A percentile compares a stretch with the other conserved stretches of the same genome.
These are phyloP conservation scores for Calameuta filiformis DNA, from an alignment of 2,888 invertebrate genomes.

Conservation along the genomic window DNA sequence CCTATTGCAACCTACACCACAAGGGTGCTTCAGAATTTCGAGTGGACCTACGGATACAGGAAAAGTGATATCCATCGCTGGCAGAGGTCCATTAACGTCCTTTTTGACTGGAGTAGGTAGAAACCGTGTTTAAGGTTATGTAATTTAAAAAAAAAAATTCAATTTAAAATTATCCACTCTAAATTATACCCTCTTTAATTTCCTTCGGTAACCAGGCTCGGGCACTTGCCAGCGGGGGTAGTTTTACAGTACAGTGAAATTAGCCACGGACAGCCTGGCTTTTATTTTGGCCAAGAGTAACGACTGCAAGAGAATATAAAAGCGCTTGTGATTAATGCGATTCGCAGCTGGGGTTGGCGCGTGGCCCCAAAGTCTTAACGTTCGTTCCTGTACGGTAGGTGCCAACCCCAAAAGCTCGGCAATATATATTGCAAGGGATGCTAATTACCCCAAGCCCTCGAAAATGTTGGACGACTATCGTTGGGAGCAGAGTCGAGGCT, in stretches of 20 bases:
- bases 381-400: constrained; percentile 32
- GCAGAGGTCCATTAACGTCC: constrained; percentile 48
- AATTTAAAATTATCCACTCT: background rate
- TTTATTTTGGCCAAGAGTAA: background rate
- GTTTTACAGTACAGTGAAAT: background rate
- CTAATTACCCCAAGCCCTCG: constrained; percentile 47
- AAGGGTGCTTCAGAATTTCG: constrained; percentile 49
- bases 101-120: background rate
- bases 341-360: constrained; percentile 62
- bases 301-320: constrained; percentile 8
- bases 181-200: background rate
- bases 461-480: background rate
- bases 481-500: background rate
- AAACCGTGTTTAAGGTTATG: background rate
- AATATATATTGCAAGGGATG: constrained; percentile 45
- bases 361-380: constrained; percentile 26
- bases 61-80: constrained; percentile 51
- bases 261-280: background rate
- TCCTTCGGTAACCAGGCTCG: background rate
- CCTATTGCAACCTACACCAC: constrained; percentile 46
- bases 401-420: constrained; percentile 50
- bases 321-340: constrained; percentile 60
- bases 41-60: constrained; percentile 30
- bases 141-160: background rate
- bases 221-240: background rate